Evolutionary conservation across 1,140 invertebrate genomes (phyloP).

Genomic region (Scaptomyza graminum): DNA sequence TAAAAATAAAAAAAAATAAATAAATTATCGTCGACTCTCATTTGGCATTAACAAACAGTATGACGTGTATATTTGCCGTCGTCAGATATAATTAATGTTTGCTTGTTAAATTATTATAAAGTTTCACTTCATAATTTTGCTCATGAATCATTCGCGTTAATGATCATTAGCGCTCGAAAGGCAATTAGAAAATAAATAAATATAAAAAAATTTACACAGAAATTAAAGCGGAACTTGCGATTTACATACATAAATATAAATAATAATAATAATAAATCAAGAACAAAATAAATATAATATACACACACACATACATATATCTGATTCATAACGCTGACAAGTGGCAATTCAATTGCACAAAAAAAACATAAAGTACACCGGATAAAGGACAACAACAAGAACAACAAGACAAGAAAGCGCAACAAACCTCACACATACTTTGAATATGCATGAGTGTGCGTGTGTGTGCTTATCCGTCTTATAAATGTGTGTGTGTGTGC

Average conservation of each 20-base stretch:
- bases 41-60: too few relatives aligned
- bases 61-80: too few relatives aligned
- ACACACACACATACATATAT: not conserved
- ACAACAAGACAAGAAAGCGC: constrained; percentile 8
- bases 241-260: not conserved
- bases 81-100: too few relatives aligned
- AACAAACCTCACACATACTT: constrained; percentile 4
- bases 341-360: constrained; percentile 23
- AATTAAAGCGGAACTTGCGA: not conserved
- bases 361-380: not conserved
- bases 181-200: not conserved
- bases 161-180: not conserved
- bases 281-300: not conserved
- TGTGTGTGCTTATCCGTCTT: constrained; percentile 23
- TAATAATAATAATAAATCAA: too few relatives aligned
- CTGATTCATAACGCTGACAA: constrained; percentile 25
- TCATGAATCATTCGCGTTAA: constrained; percentile 14
- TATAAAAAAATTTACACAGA: not conserved
- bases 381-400: constrained; percentile 26
- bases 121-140: not conserved
- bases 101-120: not conserved
- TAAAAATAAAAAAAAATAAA: too few relatives aligned
- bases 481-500: too few relatives aligned
- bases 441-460: not conserved
- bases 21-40: too few relatives aligned